Conservation (phyloP, 2,888 invertebrate species). For the Yponomeuta cagnagella region DNA sequence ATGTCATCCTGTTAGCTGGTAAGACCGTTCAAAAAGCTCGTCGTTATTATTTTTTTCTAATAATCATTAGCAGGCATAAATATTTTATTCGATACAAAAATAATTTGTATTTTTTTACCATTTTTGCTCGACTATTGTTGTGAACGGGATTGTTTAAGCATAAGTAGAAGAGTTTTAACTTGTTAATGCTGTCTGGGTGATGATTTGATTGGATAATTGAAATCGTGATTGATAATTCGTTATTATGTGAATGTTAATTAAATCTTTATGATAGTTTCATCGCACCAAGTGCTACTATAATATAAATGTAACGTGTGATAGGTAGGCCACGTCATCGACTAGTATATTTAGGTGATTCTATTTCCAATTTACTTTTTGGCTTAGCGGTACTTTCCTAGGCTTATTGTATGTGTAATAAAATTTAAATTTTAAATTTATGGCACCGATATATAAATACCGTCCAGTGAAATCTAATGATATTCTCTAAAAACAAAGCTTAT, state of each 20-base stretch:
- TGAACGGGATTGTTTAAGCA: not conserved
- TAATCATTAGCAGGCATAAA: not conserved
- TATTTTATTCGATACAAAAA: not conserved
- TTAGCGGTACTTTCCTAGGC: conserved; percentile 40
- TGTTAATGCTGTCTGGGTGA: not conserved
- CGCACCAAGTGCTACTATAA: conserved; percentile 67
- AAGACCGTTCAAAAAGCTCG: not conserved
- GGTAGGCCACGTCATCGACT: conserved; percentile 46
- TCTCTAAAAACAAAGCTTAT: conserved; percentile 25
- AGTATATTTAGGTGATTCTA: conserved; percentile 35
- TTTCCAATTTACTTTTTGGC: conserved; percentile 27
- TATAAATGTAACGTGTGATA: conserved; percentile 27
- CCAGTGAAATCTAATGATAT: conserved; percentile 54
- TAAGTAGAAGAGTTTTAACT: not conserved
- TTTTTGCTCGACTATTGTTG: not conserved
- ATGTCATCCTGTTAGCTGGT: not conserved
- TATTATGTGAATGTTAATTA: conserved; percentile 48
- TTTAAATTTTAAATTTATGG: conserved; percentile 32
- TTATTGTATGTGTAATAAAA: conserved; percentile 28
- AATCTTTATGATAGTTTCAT: conserved; percentile 43
- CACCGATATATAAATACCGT: conserved; percentile 63
- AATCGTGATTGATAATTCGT: conserved; percentile 59
- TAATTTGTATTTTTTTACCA: not conserved
- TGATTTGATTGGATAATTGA: conserved; percentile 29
- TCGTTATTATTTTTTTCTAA: not conserved